These are phyloP conservation scores for Eurois occulta DNA, from an alignment of 2,888 invertebrate genomes.

Conservation along the genomic window DNA sequence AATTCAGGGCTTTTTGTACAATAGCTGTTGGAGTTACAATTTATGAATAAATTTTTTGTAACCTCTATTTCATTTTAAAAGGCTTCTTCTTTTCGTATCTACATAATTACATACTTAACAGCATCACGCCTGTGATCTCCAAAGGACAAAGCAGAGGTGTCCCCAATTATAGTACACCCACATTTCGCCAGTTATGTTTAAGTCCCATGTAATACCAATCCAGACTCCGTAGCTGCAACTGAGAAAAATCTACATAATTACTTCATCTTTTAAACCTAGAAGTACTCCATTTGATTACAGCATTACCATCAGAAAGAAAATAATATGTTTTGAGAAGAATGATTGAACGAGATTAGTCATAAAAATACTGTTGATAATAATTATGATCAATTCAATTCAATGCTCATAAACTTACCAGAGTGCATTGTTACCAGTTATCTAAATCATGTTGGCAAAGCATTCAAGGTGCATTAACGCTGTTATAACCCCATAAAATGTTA, in stretches of 20 bases:
- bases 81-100: neutral
- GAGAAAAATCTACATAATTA: neutral
- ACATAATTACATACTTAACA: neutral
- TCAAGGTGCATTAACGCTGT: conserved; percentile 23
- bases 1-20: neutral
- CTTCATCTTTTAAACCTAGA: neutral
- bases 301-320: neutral
- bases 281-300: neutral
- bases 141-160: no score
- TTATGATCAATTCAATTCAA: neutral
- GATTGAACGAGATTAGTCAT: neutral
- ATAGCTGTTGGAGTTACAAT: neutral
- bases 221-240: no score
- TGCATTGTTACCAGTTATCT: neutral
- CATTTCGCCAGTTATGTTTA: no score
- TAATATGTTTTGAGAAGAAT: neutral
- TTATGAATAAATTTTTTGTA: neutral
- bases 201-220: no score
- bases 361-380: neutral
- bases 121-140: no score
- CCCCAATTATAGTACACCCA: no score
- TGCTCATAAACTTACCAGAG: neutral
- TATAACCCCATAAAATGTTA: conserved; percentile 18
- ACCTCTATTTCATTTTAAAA: neutral
- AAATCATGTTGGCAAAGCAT: conserved; percentile 2